Evolutionary conservation across 2,888 invertebrate genomes (phyloP).

Genomic region (Xestia sexstrigata): DNA sequence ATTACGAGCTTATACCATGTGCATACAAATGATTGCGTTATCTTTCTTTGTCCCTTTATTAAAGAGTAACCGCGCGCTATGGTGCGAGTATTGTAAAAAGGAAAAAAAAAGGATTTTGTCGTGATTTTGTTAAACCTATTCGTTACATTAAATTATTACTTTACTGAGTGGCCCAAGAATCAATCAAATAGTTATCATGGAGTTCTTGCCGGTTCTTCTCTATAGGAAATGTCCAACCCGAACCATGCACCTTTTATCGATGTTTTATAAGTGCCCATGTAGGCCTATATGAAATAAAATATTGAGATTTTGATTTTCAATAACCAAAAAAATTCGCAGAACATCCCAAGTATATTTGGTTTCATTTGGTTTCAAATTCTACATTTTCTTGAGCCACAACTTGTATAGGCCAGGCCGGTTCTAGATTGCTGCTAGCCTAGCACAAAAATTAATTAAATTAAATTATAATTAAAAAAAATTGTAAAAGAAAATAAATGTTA

Average conservation of each 20-base stretch:
- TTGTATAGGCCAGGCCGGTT: not conserved
- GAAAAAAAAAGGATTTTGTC: not conserved
- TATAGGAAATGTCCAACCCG: too few species aligned
- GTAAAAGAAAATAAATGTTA: not conserved
- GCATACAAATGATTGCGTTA: slow-evolving; percentile 12
- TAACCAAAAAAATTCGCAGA: too few species aligned
- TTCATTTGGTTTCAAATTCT: too few species aligned
- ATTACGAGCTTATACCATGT: not conserved
- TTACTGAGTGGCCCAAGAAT: not conserved
- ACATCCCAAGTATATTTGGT: too few species aligned
- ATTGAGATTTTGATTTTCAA: too few species aligned
- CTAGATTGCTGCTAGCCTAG: too few species aligned
- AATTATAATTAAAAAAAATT: not conserved
- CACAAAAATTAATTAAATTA: too few species aligned
- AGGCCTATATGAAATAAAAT: too few species aligned
- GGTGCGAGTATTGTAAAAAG: slow-evolving; percentile 19
- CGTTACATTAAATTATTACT: not conserved
- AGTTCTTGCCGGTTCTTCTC: too few species aligned
- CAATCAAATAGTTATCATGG: not conserved
- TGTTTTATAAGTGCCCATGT: too few species aligned
- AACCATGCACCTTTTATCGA: too few species aligned
- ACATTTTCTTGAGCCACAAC: too few species aligned
- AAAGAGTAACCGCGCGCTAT: slow-evolving; percentile 22
- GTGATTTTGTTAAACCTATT: not conserved
- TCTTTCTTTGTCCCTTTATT: slow-evolving; percentile 26